A percentile compares a stretch with the other conserved stretches of the same genome.
These are phyloP conservation scores for Carassius carassius DNA, from an alignment of 2,113 vertebrate species.

Conservation along the genomic window DNA sequence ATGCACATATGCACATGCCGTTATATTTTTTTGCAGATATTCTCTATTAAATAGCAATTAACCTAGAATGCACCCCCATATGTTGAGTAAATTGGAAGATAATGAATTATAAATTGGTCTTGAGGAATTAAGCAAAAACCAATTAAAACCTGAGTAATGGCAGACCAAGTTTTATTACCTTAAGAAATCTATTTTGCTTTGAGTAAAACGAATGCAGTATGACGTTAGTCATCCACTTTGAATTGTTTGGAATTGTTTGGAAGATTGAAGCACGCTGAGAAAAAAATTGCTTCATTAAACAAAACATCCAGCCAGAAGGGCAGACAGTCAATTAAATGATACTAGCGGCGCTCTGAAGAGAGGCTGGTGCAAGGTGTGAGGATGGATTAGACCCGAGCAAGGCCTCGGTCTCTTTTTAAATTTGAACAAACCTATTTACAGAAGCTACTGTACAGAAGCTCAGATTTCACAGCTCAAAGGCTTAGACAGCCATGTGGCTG, in stretches of 20 bases:
- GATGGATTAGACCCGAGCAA: constrained; percentile 19
- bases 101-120: constrained; percentile 63
- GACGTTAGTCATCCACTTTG: constrained; percentile 13
- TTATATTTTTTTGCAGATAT: constrained; percentile 42
- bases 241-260: constrained; percentile 49
- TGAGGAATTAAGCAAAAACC: constrained; percentile 62
- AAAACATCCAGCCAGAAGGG: constrained; percentile 40
- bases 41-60: constrained; percentile 65
- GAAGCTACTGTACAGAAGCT: neutral
- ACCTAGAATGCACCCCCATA: constrained; percentile 57
- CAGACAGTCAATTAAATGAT: constrained; percentile 51
- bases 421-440: neutral
- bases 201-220: constrained; percentile 1
- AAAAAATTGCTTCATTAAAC: constrained; percentile 46
- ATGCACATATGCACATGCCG: constrained; percentile 35
- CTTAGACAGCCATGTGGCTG: neutral
- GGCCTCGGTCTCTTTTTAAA: neutral
- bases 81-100: constrained; percentile 63
- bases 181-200: constrained; percentile 41
- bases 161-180: constrained; percentile 55
- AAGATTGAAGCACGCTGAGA: constrained; percentile 28
- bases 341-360: constrained; percentile 26
- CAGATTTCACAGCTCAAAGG: neutral
- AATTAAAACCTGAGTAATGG: constrained; percentile 58
- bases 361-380: constrained; percentile 40